Evolutionary conservation across 1,140 invertebrate species (phyloP), one percentile per base, ranked within the genome.

Genomic region (Drosophila ercepeae): DNA sequence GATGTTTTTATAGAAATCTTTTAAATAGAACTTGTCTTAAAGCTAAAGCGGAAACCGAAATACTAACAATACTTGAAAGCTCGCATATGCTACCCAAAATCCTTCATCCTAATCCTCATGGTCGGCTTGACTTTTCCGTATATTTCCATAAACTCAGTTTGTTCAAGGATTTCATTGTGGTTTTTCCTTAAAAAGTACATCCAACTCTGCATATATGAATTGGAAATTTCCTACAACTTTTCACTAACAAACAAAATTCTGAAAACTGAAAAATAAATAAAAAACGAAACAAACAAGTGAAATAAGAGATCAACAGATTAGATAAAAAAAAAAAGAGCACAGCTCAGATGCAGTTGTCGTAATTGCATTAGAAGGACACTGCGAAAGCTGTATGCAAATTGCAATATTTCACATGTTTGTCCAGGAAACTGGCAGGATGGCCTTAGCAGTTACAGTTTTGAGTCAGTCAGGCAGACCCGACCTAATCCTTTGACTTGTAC

Each of bases 131-230:
- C n/a, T n/a, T n/a, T n/a, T n/a, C n/a, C n/a, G n/a, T n/a, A 42
- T 11, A 50, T 51, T 65, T 55, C 7, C 32, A 36, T 63, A 39
- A 13, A 11, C 16, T 51, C 29, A n/a, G 29, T 29, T 34, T 48
- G 19, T n/a, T 60, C 25, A 60, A 52, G 32, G 44, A 60, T 49
- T 63, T 75, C 44, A 36, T n/a, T 42, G 42, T 21, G 23, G 32
- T 13, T 41, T 29, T 27, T n/a, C 6, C 13, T 42, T 57, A 74
- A 69, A 83, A 61, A 74, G 46, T 42, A 64, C 48, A 53, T 51
- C 39, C 53, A 32, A 44, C 73, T 68, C 54, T 78, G 71, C 79
- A 83, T 84, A 75, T 86, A 75, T 83, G 67, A 79, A 83, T 83
- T 57, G 54, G 52, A 72, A 55, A 23, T 67, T 70, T 55, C 41